A percentile compares a stretch with the other conserved stretches of the same genome.
Evolutionary conservation across 2,797 vertebrate species (phyloP).

Genomic region (Sebastes nivosus): DNA sequence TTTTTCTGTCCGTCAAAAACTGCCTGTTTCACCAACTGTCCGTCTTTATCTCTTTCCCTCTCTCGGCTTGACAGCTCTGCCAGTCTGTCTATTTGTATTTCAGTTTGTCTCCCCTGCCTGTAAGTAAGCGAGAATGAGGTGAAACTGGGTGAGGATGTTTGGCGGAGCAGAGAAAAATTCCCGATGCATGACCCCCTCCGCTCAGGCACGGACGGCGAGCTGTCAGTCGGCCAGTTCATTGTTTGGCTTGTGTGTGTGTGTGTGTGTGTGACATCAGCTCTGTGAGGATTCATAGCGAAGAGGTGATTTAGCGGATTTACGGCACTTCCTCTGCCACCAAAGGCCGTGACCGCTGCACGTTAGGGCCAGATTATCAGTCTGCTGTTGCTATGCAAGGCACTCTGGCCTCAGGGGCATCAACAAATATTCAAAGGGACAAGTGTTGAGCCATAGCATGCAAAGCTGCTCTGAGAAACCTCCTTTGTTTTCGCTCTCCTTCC

Average conservation of each 20-base stretch:
- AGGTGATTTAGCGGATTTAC: conserved; percentile 61
- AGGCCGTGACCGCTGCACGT: conserved; percentile 12
- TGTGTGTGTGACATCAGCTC: conserved; percentile 43
- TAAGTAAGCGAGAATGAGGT: conserved; percentile 52
- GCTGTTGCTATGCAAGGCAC: not conserved
- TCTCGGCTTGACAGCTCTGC: conserved; percentile 44
- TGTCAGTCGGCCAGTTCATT: conserved; percentile 65
- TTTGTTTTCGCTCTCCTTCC: not conserved
- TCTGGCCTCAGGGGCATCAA: not conserved
- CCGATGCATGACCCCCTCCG: conserved; percentile 58
- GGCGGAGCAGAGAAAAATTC: conserved; percentile 57
- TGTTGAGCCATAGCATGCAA: not conserved
- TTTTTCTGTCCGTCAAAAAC: conserved; percentile 31
- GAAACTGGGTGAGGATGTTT: conserved; percentile 60
- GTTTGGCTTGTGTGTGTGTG: conserved; percentile 53
- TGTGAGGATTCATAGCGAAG: conserved; percentile 28
- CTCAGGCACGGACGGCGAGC: conserved; percentile 32
- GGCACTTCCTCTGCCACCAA: conserved; percentile 35
- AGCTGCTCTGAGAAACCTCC: not conserved
- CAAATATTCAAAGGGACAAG: not conserved
- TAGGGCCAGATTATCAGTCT: conserved; percentile 31
- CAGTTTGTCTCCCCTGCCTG: conserved; percentile 54
- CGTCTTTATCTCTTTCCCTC: conserved; percentile 32
- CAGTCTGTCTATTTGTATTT: conserved; percentile 63
- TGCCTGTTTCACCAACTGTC: conserved; percentile 22